phyloP scores from a whole-genome alignment of 2,113 vertebrate genomes.

The Garra rufa region DNA sequence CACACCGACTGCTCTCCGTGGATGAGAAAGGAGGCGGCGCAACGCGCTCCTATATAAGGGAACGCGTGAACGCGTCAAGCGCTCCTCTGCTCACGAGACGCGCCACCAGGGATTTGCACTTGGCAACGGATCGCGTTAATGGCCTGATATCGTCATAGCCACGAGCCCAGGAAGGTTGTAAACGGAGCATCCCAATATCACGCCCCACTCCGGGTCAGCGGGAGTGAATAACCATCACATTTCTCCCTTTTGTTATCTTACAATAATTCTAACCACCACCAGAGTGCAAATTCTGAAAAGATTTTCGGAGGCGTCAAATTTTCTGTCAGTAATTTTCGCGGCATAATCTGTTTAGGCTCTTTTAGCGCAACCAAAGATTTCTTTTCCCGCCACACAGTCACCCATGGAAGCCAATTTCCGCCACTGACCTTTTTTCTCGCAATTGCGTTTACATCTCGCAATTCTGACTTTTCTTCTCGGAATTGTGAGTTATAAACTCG shows the following conservation, averaged over 20 bases:
- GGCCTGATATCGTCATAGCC: not conserved
- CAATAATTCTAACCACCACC: not conserved
- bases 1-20: constrained; percentile 56
- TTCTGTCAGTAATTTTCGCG: not conserved
- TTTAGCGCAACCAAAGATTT: not conserved
- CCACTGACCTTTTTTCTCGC: too few species aligned
- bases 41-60: constrained; percentile 70
- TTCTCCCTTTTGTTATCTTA: not conserved
- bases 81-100: constrained; percentile 50
- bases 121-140: constrained; percentile 1
- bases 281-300: not conserved
- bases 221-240: not conserved
- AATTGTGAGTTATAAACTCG: too few species aligned
- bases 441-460: too few species aligned
- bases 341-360: not conserved
- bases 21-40: constrained; percentile 69
- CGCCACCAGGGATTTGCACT: constrained; percentile 48
- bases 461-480: too few species aligned
- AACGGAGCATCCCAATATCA: constrained; percentile 6
- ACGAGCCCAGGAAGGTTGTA: not conserved
- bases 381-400: too few species aligned
- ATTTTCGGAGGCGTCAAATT: not conserved
- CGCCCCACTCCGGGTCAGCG: not conserved
- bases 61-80: constrained; percentile 78
- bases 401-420: too few species aligned